phyloP scores from a whole-genome alignment of 2,113 vertebrate species.

The Neogobius melanostomus region DNA sequence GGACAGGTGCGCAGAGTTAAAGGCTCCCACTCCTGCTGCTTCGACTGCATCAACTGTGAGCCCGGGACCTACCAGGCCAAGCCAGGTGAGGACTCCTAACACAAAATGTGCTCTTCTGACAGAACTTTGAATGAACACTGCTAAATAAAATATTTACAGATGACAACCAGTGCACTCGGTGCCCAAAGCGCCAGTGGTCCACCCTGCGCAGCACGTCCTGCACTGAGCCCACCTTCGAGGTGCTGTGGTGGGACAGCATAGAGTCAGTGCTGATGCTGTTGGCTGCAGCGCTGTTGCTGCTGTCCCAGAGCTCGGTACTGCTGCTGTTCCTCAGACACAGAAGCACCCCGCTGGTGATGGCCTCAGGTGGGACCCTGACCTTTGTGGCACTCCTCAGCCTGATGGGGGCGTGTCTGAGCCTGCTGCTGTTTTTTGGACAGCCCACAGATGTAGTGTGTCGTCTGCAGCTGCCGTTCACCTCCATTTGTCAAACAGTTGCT shows the following conservation, averaged over 20 bases:
- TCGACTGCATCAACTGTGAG: constrained; percentile 85
- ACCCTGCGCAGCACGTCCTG: constrained; percentile 65
- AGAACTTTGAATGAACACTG: neutral
- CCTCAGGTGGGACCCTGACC: constrained; percentile 70
- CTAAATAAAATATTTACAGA: constrained; percentile 59
- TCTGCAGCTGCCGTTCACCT: constrained; percentile 70
- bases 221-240: constrained; percentile 59
- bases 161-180: constrained; percentile 74
- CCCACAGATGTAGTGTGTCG: constrained; percentile 68
- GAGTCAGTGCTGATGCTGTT: constrained; percentile 58
- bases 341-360: constrained; percentile 69
- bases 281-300: constrained; percentile 35
- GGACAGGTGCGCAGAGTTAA: constrained; percentile 80
- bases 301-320: constrained; percentile 44
- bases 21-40: constrained; percentile 84
- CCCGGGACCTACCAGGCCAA: constrained; percentile 80
- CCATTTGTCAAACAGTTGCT: constrained; percentile 77
- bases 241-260: constrained; percentile 74
- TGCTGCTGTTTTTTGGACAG: constrained; percentile 77
- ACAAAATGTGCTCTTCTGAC: neutral
- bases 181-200: constrained; percentile 80
- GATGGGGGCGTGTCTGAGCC: constrained; percentile 69
- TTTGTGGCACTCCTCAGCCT: constrained; percentile 73
- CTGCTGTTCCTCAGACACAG: constrained; percentile 71
- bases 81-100: constrained; percentile 30